Evolutionary conservation across 2,797 vertebrate genomes (phyloP).

Genomic region (Uromys caudimaculatus): DNA sequence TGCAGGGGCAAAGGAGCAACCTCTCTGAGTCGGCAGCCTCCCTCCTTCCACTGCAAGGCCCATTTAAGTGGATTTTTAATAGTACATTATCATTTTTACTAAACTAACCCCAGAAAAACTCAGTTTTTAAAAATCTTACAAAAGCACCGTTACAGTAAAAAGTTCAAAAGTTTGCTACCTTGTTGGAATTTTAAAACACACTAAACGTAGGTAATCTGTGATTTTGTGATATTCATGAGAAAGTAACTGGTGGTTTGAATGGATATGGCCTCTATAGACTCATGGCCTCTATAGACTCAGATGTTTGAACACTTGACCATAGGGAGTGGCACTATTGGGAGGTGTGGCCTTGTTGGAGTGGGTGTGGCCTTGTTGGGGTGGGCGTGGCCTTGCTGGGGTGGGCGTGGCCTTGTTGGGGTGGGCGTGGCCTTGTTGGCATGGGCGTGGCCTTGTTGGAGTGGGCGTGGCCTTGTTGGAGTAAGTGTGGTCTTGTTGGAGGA

Average conservation of each 20-base stretch:
- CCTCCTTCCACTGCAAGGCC: neutral
- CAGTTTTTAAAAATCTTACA: neutral
- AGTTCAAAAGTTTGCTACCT: neutral
- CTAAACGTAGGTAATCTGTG: constrained; percentile 15
- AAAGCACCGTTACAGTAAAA: constrained; percentile 10
- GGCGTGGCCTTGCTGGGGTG: neutral
- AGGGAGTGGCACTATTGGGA: neutral
- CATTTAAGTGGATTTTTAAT: neutral
- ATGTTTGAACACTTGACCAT: neutral
- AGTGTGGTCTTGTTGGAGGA: neutral
- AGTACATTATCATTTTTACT: constrained; percentile 12
- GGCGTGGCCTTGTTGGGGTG: neutral
- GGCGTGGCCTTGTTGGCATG: neutral
- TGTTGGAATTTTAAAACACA: constrained; percentile 31
- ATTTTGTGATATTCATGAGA: neutral
- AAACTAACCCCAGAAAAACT: neutral
- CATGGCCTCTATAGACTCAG: neutral
- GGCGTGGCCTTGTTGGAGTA: neutral
- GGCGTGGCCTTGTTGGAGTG: no score
- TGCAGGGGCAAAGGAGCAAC: neutral
- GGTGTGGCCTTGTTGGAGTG: neutral
- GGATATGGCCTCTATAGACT: neutral
- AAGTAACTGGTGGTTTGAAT: neutral
- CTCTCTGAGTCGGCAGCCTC: neutral
- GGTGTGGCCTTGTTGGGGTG: no score